Evolutionary conservation across 2,113 vertebrate species (phyloP).

Genomic region (Benitochromis conjunctus): DNA sequence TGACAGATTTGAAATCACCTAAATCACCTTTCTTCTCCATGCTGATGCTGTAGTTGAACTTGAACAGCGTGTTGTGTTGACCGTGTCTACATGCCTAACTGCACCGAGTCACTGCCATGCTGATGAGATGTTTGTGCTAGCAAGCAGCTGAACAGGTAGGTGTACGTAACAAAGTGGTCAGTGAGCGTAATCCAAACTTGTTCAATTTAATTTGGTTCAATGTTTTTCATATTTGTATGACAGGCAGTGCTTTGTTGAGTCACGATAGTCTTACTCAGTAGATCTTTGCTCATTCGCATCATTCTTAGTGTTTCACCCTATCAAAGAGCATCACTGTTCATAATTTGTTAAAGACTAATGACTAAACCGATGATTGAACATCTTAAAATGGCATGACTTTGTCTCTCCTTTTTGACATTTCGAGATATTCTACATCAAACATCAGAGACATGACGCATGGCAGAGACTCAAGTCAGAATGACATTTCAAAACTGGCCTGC

Average conservation of each 20-base stretch:
- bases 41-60: background rate
- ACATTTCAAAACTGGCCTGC: constrained; percentile 66
- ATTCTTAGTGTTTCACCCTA: background rate
- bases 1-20: background rate
- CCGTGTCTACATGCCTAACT: background rate
- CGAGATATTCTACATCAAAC: constrained; percentile 17
- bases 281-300: background rate
- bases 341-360: background rate
- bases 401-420: constrained; percentile 49
- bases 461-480: constrained; percentile 58
- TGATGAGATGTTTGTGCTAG: background rate
- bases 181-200: background rate
- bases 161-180: background rate
- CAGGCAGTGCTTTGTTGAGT: background rate
- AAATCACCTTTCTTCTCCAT: background rate
- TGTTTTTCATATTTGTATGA: background rate
- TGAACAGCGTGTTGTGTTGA: background rate
- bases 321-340: background rate
- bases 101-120: background rate
- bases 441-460: constrained; percentile 23
- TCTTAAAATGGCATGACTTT: constrained; percentile 21
- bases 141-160: background rate
- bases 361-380: background rate
- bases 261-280: background rate
- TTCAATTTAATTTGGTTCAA: background rate